These are phyloP conservation scores for Rhynchophorus ferrugineus DNA, from an alignment of 1,140 invertebrate species.

Conservation along the genomic window DNA sequence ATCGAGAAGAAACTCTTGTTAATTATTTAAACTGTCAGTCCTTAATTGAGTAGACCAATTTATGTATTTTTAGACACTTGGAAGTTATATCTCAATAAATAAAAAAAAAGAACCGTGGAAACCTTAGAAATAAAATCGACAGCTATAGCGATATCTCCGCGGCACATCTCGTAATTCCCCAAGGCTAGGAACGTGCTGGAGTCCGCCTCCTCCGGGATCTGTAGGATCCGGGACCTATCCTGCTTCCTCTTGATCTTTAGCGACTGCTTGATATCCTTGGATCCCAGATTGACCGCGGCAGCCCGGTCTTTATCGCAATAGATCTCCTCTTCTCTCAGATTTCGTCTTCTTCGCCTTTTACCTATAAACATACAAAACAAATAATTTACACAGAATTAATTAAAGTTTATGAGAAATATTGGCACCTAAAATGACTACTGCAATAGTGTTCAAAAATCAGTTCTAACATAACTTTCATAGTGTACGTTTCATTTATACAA, in stretches of 20 bases:
- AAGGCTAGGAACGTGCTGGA: constrained; percentile 64
- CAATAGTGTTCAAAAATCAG: too few relatives aligned
- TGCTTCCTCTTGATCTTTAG: constrained; percentile 70
- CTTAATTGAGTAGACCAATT: too few relatives aligned
- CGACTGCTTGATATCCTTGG: constrained; percentile 74
- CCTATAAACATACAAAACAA: constrained; percentile 12
- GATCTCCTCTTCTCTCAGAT: constrained; percentile 54
- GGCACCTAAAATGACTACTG: too few relatives aligned
- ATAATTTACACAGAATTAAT: too few relatives aligned
- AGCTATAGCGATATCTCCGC: constrained; percentile 60
- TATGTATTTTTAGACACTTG: too few relatives aligned
- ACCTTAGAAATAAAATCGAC: constrained; percentile 76
- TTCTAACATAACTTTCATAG: neutral
- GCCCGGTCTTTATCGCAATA: constrained; percentile 87
- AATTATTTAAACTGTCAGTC: too few relatives aligned
- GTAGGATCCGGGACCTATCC: constrained; percentile 62
- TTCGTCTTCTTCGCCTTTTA: constrained; percentile 43
- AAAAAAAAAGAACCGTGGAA: too few relatives aligned
- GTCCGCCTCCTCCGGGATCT: constrained; percentile 72
- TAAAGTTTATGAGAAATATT: too few relatives aligned
- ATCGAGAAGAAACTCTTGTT: too few relatives aligned
- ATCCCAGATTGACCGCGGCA: constrained; percentile 76
- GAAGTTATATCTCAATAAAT: too few relatives aligned
- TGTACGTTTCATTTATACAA: constrained; percentile 1
- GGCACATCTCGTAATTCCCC: constrained; percentile 64